Base-by-base conservation (phyloP, 2,888 invertebrate genomes). In the Scaptomyza reducta region DNA sequence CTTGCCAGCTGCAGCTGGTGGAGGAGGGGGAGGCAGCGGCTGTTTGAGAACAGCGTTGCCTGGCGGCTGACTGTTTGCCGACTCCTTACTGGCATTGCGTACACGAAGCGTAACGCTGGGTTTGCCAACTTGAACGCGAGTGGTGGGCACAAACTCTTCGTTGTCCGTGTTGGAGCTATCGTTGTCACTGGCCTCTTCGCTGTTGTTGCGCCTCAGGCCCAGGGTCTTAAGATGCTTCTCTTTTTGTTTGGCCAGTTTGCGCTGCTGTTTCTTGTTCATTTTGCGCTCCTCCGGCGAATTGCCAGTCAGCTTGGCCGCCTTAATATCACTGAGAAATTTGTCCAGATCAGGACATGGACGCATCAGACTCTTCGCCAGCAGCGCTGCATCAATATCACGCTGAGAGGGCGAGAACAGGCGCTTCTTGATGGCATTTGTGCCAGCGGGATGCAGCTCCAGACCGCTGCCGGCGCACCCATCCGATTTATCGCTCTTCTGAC, bases 151-250 rank as follows among this genome's bases (percentile, higher is more conserved):
- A 78, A 92, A 91, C 88, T 92, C 89, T 83, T 93, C 88, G 89
- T 92, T 88, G 84, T 91, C 91, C 77, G 89, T 90, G 5, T 89
- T 89, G 40, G 89, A 89, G 41, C 89, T 90, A 4, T 90, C 90
- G 14, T 89, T 82, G 46, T 90, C 91, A 18, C 88, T 87, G 6
- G 88, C 81, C 57, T 89, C 89, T 29, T 87, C 89, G 67, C 83
- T 88, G 51, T 81, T 89, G 27, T 87, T 90, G 44, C 90, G 86
- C 10, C 77, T 75, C 31, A 91, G 64, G 0, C 94, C 94, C 42
- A 94, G 87, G 64, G 93, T 93, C 86, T 93, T 93, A 13, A 94
- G 89, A 79, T 94, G 94, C 70, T 93, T 93, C 70, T 94, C 94
- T 91, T 93, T 93, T 55, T 93, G 93, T 54, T 93, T 93, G 70